Base-by-base conservation (phyloP, 2,888 invertebrate genomes). In the Microctonus brassicae region DNA sequence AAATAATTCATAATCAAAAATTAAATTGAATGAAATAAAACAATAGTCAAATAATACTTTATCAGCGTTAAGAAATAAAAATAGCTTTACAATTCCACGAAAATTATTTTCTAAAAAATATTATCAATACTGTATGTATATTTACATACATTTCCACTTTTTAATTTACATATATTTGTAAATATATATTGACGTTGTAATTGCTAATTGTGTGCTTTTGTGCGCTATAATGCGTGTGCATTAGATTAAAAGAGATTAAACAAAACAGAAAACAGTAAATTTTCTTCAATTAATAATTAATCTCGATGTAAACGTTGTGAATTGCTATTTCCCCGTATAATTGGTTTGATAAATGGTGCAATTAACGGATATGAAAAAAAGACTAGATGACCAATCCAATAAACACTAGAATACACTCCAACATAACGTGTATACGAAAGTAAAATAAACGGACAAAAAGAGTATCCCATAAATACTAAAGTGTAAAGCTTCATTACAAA, bases 381-480 rank as follows among this genome's bases (percentile, higher is more conserved):
- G 17, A 94, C 78, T 9, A 94, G 65, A 66, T 93, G 92, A 0
- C 94, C 95, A 26, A 92, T 91, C 81, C 92, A 95, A 83, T 92
- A 92, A 2, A 94, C 88, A 47, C 91, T 90, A 0, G 84, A 78
- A 79, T 92, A 94, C 0, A 94, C 91, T 0, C 83, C 85, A 87
- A 90, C 91, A 90, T 94, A 96, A 76, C 91, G 92, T 0, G 90
- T 87, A 78, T 90, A 93, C 4, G 92, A 92, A 74, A 96, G 90
- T 3, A 94, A 89, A 53, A 91, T 91, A 81, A 96, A 95, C 0
- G 95, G 93, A 10, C 92, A 88, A 55, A 96, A 87, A 79, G 94
- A 93, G 91, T 94, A 96, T 9, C 96, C 95, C 93, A 96, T 94
- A 79, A 94, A 94, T 9, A 94, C 89, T 55, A 94, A 90, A 0